Evolutionary conservation across 2,888 invertebrate species (phyloP), one percentile per base, ranked within the genome.

Genomic region (Cosmia pyralina): DNA sequence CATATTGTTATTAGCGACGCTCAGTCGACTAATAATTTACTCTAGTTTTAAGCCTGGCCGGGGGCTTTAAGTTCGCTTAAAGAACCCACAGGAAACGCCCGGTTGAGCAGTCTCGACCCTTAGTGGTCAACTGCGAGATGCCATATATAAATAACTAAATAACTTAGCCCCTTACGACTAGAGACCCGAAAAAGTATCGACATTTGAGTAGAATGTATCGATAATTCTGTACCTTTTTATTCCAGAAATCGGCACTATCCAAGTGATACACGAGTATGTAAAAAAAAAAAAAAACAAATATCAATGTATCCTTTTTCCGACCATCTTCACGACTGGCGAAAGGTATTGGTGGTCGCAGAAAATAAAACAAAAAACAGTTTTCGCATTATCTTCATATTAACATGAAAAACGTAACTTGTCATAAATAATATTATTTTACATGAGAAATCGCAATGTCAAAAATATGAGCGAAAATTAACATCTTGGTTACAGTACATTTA

Each of bases 361-460:
- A 91, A 87, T 89, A 75, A 90, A 90, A 90, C 87, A 79, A 86
- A 74, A n/a, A 82, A 53, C 75, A 68, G n/a, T 79, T 78, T 77
- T 86, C 84, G 83, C 79, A 89, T 88, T 88, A 89, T 90, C 86
- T 89, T 92, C 89, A 88, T 92, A 89, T 89, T 92, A 91, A 90
- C 89, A 89, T 92, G 88, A 90, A 92, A 92, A 92, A 92, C 89
- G 86, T 91, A 90, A 90, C 90, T 87, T 86, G 84, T 90, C 85
- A 88, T 89, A 87, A 88, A 90, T 88, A 90, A 89, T 88, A 88
- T 88, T 85, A 85, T 82, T 82, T 82, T 87, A 84, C 85, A 87
- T 82, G 59, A 75, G 77, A 77, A 79, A 19, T 79, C 65, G 70
- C 69, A 68, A 77, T 81, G 75, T 82, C 83, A 83, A 80, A 76